A percentile compares a stretch with the other conserved stretches of the same genome.
Evolutionary conservation across 2,113 vertebrate species (phyloP).

Genomic region (Nothoprocta pentlandii): DNA sequence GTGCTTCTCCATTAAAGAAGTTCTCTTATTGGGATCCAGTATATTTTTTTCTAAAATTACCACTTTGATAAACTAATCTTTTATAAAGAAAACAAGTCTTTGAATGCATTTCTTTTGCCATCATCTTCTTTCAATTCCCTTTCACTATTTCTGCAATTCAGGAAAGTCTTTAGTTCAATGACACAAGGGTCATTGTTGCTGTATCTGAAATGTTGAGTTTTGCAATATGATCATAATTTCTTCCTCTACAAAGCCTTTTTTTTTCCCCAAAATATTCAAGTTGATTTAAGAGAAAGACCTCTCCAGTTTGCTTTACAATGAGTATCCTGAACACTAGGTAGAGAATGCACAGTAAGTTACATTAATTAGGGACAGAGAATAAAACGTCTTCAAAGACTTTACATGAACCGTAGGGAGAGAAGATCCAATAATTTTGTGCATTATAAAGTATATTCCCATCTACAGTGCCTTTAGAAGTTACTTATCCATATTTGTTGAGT

Average conservation of each 20-base stretch:
- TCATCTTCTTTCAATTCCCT: neutral
- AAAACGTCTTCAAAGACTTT: neutral
- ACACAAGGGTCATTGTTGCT: neutral
- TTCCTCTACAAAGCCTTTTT: neutral
- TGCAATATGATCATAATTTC: neutral
- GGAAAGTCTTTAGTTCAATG: neutral
- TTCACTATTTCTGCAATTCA: neutral
- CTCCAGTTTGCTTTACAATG: neutral
- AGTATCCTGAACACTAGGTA: neutral
- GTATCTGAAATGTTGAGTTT: neutral
- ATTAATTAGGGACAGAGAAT: neutral
- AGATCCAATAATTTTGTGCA: neutral
- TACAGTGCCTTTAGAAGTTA: neutral
- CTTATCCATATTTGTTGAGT: neutral
- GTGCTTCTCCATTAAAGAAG: neutral
- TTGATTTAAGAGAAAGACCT: neutral
- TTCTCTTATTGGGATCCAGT: neutral
- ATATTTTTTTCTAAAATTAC: neutral
- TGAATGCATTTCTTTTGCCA: neutral
- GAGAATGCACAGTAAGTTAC: neutral
- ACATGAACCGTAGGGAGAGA: neutral
- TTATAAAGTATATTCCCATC: neutral
- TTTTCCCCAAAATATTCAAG: neutral
- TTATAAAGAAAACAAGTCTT: neutral
- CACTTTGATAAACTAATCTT: neutral